phyloP scores from a whole-genome alignment of 2,888 invertebrate species.

The Oligia strigilis region DNA sequence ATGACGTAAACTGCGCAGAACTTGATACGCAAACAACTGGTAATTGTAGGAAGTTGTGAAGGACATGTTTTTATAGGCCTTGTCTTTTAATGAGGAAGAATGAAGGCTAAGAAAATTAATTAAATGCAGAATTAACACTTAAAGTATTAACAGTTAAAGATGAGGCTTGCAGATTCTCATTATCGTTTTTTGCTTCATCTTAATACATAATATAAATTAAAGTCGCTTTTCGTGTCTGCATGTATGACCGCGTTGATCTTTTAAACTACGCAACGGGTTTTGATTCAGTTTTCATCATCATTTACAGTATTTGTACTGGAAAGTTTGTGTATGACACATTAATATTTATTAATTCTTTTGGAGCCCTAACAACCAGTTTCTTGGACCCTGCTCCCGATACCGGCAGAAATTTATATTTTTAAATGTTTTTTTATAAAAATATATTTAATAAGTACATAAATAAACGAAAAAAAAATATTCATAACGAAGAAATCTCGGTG shows the following conservation, averaged over 20 bases:
- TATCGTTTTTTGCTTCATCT: not conserved
- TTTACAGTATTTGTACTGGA: not conserved
- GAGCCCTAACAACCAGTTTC: no score
- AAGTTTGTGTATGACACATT: not conserved
- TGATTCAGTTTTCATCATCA: not conserved
- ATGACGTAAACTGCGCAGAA: conserved; percentile 35
- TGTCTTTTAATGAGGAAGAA: conserved; percentile 17
- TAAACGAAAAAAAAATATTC: not conserved
- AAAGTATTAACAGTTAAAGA: no score
- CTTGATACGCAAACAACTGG: conserved; percentile 51
- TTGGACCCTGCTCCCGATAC: no score
- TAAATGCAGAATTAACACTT: conserved; percentile 1
- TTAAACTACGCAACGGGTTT: not conserved
- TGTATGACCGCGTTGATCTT: not conserved
- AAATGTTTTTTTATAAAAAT: no score
- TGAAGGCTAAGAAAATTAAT: conserved; percentile 16
- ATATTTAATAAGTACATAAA: no score
- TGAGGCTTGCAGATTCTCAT: conserved; percentile 5
- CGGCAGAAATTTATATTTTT: no score
- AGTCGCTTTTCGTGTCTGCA: not conserved
- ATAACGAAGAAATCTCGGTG: not conserved
- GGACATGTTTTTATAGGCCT: conserved; percentile 44
- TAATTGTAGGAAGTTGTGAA: conserved; percentile 57
- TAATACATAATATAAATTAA: not conserved
- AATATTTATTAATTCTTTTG: no score